Percentiles rank a stretch among this genome's conserved stretches.
Evolutionary conservation across 2,113 vertebrate genomes (phyloP).

Genomic region (Tachycineta bicolor): DNA sequence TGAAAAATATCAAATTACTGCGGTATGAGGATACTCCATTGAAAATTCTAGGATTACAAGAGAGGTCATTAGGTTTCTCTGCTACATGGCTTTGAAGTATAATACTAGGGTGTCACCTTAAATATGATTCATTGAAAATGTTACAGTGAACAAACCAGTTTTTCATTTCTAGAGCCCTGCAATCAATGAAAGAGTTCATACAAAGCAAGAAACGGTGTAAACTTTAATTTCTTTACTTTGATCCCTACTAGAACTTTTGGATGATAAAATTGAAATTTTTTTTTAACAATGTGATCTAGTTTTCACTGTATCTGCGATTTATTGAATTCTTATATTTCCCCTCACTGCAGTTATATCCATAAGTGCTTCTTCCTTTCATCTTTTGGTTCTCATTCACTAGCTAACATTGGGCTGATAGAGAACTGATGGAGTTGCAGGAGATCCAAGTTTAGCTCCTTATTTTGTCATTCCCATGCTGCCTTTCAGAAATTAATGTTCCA

Average conservation of each 20-base stretch:
- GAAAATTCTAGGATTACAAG: constrained; percentile 10
- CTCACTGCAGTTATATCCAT: background rate
- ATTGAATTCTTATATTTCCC: background rate
- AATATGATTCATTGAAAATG: background rate
- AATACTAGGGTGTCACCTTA: constrained; percentile 21
- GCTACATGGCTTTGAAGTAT: background rate
- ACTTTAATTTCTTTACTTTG: background rate
- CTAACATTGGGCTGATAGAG: background rate
- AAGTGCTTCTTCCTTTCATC: background rate
- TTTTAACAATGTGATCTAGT: background rate
- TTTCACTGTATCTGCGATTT: background rate
- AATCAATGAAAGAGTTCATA: background rate
- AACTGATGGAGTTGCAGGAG: background rate
- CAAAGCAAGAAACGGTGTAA: background rate
- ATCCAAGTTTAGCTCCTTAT: background rate
- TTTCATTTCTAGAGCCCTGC: background rate
- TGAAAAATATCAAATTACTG: constrained; percentile 47
- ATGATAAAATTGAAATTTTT: background rate
- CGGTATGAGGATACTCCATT: constrained; percentile 7
- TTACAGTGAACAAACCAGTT: constrained; percentile 7
- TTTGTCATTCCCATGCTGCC: background rate
- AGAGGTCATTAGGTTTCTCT: constrained; percentile 38
- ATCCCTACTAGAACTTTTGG: background rate
- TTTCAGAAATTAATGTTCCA: background rate
- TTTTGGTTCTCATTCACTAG: background rate